Conservation (phyloP, 2,888 invertebrate genomes). For the Saturnia pavonia region DNA sequence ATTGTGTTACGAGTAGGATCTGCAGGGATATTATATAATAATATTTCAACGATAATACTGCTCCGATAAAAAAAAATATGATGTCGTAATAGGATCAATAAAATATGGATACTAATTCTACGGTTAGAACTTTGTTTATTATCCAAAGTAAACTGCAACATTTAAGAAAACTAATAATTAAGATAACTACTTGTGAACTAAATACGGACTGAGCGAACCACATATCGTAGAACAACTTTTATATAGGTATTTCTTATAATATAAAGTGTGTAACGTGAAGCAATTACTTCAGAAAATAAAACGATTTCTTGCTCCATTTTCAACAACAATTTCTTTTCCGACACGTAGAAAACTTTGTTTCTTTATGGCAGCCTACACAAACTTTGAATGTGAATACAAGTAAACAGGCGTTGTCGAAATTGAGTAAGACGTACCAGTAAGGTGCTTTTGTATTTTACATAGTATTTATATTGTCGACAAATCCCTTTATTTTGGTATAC, state of each 20-base stretch:
- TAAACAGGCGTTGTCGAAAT: slow-evolving; percentile 9
- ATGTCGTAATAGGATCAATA: too few species aligned
- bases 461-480: too few species aligned
- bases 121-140: background rate
- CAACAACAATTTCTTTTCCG: slow-evolving; percentile 22
- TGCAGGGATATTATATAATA: too few species aligned
- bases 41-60: too few species aligned
- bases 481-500: too few species aligned
- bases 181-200: background rate
- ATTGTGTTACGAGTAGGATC: too few species aligned
- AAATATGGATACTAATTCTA: too few species aligned
- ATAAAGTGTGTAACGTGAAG: slow-evolving; percentile 27
- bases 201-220: background rate
- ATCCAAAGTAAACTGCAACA: background rate
- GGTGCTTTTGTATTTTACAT: background rate
- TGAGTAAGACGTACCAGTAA: slow-evolving; percentile 14
- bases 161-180: background rate
- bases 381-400: slow-evolving; percentile 16
- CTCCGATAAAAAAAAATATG: too few species aligned
- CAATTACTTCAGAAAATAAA: slow-evolving; percentile 31
- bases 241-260: slow-evolving; percentile 13
- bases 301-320: slow-evolving; percentile 27
- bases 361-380: slow-evolving; percentile 18
- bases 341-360: slow-evolving; percentile 32
- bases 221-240: background rate